These are phyloP conservation scores for Pomatostomus ruficeps DNA, from an alignment of 2,113 vertebrate species.

Conservation along the genomic window DNA sequence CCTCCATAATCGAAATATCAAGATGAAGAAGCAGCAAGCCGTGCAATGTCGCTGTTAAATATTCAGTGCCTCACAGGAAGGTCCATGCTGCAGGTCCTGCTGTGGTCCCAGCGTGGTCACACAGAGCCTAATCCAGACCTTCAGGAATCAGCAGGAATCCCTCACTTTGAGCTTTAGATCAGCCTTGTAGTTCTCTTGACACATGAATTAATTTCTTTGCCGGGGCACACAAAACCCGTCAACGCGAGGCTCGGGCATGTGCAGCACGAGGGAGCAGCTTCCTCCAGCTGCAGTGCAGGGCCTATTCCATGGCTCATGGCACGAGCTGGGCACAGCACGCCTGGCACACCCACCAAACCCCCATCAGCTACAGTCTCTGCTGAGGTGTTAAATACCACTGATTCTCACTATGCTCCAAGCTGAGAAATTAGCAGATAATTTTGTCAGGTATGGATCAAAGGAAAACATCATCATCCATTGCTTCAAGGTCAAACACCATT, in stretches of 20 bases:
- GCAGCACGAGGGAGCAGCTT: neutral
- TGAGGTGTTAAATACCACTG: rapidly evolving
- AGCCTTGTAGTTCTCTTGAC: neutral
- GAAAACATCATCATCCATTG: neutral
- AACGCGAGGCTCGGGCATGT: rapidly evolving
- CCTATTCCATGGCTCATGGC: neutral
- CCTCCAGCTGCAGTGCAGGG: neutral
- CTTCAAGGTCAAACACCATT: neutral
- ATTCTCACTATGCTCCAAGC: rapidly evolving
- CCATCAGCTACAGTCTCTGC: neutral
- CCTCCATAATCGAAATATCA: neutral
- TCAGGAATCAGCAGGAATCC: neutral
- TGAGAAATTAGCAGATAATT: neutral
- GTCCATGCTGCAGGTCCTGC: neutral
- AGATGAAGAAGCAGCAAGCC: neutral
- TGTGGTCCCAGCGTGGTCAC: rapidly evolving
- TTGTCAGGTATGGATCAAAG: neutral
- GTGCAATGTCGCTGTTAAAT: neutral
- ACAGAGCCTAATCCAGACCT: neutral
- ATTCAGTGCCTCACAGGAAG: neutral
- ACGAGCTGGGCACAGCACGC: rapidly evolving
- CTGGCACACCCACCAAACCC: neutral
- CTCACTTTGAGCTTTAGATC: neutral
- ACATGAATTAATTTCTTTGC: neutral
- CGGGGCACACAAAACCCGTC: rapidly evolving